Base-by-base conservation (phyloP, 2,797 vertebrate genomes). In the Eleutherodactylus coqui region DNA sequence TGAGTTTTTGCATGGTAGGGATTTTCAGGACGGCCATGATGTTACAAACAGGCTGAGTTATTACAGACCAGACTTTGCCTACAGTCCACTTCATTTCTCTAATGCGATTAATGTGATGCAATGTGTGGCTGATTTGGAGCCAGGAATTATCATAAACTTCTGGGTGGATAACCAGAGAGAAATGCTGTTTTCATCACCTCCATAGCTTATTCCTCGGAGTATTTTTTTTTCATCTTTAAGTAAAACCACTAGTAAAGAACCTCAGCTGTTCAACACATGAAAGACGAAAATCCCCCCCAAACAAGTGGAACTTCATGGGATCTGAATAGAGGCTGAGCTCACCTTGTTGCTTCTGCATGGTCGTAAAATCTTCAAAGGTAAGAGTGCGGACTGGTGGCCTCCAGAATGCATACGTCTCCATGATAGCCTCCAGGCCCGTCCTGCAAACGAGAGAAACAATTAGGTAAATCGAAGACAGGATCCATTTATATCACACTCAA, bases 291-390 rank as follows among this genome's bases (percentile, higher is more conserved):
- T 10, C 67, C 19, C 17, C 13, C 19, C 17, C 9, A 16, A n/a
- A 75, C 62, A 67, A 78, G 64, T 51, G 85, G n/a, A 81, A 67
- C 47, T 16, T 17, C 67, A 43, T 19, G 9, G 79, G 43, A 77
- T 79, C 38, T 83, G 75, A 64, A 78, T 2, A 51, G 24, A 53
- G 75, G n/a, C 58, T n/a, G 38, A 29, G 69, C 94, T 92, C 91
- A 98, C 98, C 98, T 97, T 98, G 98, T 89, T 99, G 98, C 86
- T 99, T 99, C 91, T 99, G 98, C 98, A 99, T 99, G 90, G 96
- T 97, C 84, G 98, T 99, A 94, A 99, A 99, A 92, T 99, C 98
- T 89, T 99, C 98, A 79, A 99, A 99, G 0, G 98, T 99, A 85
- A 99, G 96, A 0, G 98, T 99, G 90, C 98, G 96, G 85, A 99